These are phyloP conservation scores for Diuraphis noxia DNA, from an alignment of 1,140 invertebrate species.

Conservation along the genomic window DNA sequence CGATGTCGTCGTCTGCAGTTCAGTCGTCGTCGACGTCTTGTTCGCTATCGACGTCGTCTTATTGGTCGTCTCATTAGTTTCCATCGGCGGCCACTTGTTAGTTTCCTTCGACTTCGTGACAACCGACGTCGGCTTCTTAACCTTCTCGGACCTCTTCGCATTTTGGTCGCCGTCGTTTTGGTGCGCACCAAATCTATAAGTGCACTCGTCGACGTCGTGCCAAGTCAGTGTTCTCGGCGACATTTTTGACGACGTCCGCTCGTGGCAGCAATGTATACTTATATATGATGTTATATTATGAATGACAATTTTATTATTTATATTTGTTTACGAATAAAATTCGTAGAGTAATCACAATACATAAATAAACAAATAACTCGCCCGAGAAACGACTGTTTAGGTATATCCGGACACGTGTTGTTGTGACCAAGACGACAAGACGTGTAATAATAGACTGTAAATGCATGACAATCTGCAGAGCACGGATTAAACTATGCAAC, in stretches of 20 bases:
- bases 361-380: background rate
- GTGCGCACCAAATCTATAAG: background rate
- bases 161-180: background rate
- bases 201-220: background rate
- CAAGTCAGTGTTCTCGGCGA: background rate
- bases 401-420: background rate
- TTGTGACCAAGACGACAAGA: too few species aligned
- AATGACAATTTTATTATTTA: too few species aligned
- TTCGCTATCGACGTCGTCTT: background rate
- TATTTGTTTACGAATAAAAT: too few species aligned
- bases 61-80: too few species aligned
- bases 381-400: background rate
- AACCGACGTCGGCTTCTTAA: background rate
- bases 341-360: background rate
- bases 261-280: background rate
- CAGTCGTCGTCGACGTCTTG: background rate
- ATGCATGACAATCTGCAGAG: too few species aligned
- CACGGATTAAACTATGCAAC: too few species aligned
- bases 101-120: background rate
- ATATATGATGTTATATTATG: too few species aligned
- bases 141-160: too few species aligned
- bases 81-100: too few species aligned
- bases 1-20: background rate
- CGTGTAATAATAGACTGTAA: too few species aligned
- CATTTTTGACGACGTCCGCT: background rate